phyloP scores from a whole-genome alignment of 2,797 vertebrate species.

The Schizothorax lantsangensis region DNA sequence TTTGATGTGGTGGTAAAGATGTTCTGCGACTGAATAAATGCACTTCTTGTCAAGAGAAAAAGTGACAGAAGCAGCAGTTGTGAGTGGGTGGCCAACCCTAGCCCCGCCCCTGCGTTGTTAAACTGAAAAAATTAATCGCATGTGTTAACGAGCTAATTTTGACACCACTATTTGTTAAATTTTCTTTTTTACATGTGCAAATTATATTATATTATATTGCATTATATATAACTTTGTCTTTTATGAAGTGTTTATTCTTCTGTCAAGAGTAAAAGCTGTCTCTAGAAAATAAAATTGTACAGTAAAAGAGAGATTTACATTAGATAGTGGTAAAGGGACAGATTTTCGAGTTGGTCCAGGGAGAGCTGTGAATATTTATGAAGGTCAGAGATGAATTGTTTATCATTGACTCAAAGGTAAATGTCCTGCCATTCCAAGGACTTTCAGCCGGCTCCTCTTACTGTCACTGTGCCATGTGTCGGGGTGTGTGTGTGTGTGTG shows the following conservation, averaged over 20 bases:
- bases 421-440: constrained; percentile 62
- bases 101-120: too few relatives aligned
- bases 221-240: background rate
- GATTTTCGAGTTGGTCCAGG: constrained; percentile 32
- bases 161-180: too few relatives aligned
- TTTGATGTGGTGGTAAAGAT: too few relatives aligned
- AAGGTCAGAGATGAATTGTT: constrained; percentile 73
- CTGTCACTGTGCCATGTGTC: constrained; percentile 69
- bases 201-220: background rate
- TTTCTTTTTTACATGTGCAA: background rate
- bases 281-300: constrained; percentile 11
- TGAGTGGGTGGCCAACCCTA: too few relatives aligned
- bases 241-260: constrained; percentile 10
- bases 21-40: too few relatives aligned
- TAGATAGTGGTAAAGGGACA: constrained; percentile 38
- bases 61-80: too few relatives aligned
- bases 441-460: constrained; percentile 43
- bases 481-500: constrained; percentile 61
- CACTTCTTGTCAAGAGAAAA: too few relatives aligned
- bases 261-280: background rate
- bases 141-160: too few relatives aligned
- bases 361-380: constrained; percentile 66
- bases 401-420: constrained; percentile 62
- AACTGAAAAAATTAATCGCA: too few relatives aligned
- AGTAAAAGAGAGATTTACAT: constrained; percentile 43